phyloP scores from a whole-genome alignment of 2,888 invertebrate species.

The Drosophila pegasa region DNA sequence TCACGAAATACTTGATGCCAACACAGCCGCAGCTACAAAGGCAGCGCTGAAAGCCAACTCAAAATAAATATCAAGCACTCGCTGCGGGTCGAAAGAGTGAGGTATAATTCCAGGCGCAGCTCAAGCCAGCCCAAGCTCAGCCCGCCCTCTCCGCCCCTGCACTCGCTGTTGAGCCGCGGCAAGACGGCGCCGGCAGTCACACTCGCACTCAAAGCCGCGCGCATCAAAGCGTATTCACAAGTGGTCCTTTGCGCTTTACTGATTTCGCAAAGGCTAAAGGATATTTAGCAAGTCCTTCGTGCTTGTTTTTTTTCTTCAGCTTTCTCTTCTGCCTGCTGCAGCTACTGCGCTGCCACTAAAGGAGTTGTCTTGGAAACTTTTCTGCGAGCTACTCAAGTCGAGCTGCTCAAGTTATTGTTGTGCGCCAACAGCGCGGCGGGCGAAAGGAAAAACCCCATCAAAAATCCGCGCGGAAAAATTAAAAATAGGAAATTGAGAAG shows the following conservation, averaged over 20 bases:
- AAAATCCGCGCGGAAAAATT: conserved; percentile 46
- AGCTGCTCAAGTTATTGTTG: conserved; percentile 71
- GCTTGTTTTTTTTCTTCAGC: conserved; percentile 33
- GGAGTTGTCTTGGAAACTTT: conserved; percentile 83
- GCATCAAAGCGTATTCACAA: conserved; percentile 83
- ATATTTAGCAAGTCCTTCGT: conserved; percentile 75
- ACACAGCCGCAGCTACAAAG: conserved; percentile 55
- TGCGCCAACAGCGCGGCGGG: conserved; percentile 36
- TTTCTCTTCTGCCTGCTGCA: conserved; percentile 30
- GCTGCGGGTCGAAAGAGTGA: conserved; percentile 13
- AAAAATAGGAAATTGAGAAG: conserved; percentile 59
- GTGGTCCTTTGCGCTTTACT: conserved; percentile 82
- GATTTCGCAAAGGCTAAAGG: conserved; percentile 79
- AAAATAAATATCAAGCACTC: conserved; percentile 69
- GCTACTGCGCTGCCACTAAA: conserved; percentile 60
- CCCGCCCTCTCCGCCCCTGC: background rate
- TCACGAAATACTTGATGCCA: conserved; percentile 78
- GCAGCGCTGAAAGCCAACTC: conserved; percentile 48
- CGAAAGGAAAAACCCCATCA: conserved; percentile 34
- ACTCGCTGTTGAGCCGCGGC: background rate
- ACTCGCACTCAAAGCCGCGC: conserved; percentile 69
- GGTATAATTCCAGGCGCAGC: conserved; percentile 21
- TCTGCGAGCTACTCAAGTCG: conserved; percentile 72
- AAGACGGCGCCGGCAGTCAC: conserved; percentile 57
- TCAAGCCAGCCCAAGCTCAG: background rate